Percentiles rank a stretch among this genome's conserved stretches.
Conservation (phyloP, 1,140 invertebrate species). For the Halyomorpha halys region DNA sequence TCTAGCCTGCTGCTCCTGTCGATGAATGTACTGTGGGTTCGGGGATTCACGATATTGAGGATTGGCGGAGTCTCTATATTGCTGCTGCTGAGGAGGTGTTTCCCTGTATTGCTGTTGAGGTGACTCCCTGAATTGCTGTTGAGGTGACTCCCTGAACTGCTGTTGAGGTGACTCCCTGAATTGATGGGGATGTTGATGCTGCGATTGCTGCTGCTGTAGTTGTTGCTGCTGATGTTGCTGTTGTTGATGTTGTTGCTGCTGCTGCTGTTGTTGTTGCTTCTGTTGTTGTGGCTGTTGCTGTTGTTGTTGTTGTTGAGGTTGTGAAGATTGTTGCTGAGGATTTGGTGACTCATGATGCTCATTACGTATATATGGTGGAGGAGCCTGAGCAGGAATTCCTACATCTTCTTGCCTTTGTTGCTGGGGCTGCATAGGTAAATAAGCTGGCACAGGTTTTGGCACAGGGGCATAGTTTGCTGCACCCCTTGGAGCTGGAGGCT, state of each 20-base stretch:
- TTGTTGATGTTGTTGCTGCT: slow-evolving; percentile 8
- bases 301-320: slow-evolving; percentile 24
- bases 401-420: slow-evolving; percentile 16
- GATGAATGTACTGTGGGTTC: slow-evolving; percentile 11
- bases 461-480: slow-evolving; percentile 25
- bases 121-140: background rate
- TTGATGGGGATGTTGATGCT: background rate
- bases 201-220: background rate
- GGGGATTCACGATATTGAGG: slow-evolving; percentile 10
- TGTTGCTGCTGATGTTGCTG: slow-evolving; percentile 12
- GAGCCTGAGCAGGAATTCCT: slow-evolving; percentile 17
- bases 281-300: slow-evolving; percentile 13
- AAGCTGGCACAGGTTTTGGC: slow-evolving; percentile 18
- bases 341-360: slow-evolving; percentile 1
- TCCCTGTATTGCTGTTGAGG: background rate
- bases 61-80: slow-evolving; percentile 18
- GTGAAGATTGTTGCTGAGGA: slow-evolving; percentile 17
- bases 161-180: background rate
- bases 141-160: slow-evolving; percentile 1
- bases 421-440: slow-evolving; percentile 19
- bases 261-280: slow-evolving; percentile 21
- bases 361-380: slow-evolving; percentile 4
- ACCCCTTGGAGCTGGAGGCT: slow-evolving; percentile 16
- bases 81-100: background rate
- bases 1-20: slow-evolving; percentile 17